phyloP scores from a whole-genome alignment of 2,888 invertebrate genomes.

The Cephus runcator region DNA sequence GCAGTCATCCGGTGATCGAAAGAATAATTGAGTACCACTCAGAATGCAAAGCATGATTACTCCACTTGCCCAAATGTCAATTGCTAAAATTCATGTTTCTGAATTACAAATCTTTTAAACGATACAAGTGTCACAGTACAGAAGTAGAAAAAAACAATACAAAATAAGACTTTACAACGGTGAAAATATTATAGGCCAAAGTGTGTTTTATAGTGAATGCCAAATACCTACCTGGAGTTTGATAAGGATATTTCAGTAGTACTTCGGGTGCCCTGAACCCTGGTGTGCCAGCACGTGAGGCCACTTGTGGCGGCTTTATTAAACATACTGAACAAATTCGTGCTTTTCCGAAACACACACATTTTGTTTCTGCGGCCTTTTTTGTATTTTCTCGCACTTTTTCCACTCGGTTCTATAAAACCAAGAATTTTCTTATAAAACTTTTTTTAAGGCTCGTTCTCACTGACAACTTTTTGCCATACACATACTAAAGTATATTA shows the following conservation, averaged over 20 bases:
- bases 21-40: constrained; percentile 85
- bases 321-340: constrained; percentile 77
- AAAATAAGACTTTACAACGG: background rate
- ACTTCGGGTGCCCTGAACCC: constrained; percentile 92
- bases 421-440: too few relatives aligned
- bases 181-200: background rate
- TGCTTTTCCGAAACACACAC: constrained; percentile 76
- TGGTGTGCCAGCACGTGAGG: constrained; percentile 88
- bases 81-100: constrained; percentile 67
- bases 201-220: background rate
- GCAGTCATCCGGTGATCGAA: constrained; percentile 82
- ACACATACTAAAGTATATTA: constrained; percentile 24
- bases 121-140: background rate
- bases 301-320: constrained; percentile 73
- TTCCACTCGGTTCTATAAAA: constrained; percentile 23
- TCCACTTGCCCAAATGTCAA: constrained; percentile 91
- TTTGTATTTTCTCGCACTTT: constrained; percentile 23
- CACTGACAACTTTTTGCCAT: too few relatives aligned
- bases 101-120: too few relatives aligned
- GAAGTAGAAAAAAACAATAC: background rate
- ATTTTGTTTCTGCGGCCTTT: constrained; percentile 61
- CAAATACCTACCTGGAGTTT: constrained; percentile 73
- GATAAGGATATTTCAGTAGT: constrained; percentile 80
- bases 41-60: constrained; percentile 84
- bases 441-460: too few relatives aligned